Percentiles rank a stretch among this genome's conserved stretches.
Conservation (phyloP, 2,888 invertebrate species). For the Tinea pellionella region DNA sequence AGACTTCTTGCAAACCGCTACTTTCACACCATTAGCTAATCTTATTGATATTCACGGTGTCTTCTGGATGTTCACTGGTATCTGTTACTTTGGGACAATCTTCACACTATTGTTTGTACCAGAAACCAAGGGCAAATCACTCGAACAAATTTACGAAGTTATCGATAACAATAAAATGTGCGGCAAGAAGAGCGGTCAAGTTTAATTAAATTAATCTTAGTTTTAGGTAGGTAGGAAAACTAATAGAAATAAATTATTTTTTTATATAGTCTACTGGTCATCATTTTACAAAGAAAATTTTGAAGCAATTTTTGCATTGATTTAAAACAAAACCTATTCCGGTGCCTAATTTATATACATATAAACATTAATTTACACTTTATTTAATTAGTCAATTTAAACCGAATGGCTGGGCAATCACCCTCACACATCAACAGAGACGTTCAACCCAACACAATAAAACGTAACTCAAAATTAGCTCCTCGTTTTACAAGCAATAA, state of each 20-base stretch:
- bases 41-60: constrained; percentile 11
- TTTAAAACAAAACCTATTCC: no score
- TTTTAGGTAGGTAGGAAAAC: not conserved
- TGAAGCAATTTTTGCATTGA: no score
- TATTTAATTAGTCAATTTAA: not conserved
- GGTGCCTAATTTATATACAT: no score
- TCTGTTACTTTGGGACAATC: constrained; percentile 15
- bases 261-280: no score
- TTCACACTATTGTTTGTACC: constrained; percentile 14
- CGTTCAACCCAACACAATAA: constrained; percentile 65
- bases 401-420: not conserved
- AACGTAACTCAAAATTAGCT: constrained; percentile 65
- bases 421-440: not conserved
- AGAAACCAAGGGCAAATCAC: constrained; percentile 14
- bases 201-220: not conserved
- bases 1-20: constrained; percentile 15
- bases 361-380: not conserved
- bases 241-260: not conserved
- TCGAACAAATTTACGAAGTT: constrained; percentile 14
- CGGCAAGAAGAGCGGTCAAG: not conserved
- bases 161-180: constrained; percentile 6
- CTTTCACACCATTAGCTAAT: constrained; percentile 1
- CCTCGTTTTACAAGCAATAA: constrained; percentile 67
- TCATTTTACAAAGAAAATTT: no score
- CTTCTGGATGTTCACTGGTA: constrained; percentile 15